A percentile compares a stretch with the other conserved stretches of the same genome.
Evolutionary conservation across 2,797 vertebrate genomes (phyloP).

Genomic region (Ceryle rudis): DNA sequence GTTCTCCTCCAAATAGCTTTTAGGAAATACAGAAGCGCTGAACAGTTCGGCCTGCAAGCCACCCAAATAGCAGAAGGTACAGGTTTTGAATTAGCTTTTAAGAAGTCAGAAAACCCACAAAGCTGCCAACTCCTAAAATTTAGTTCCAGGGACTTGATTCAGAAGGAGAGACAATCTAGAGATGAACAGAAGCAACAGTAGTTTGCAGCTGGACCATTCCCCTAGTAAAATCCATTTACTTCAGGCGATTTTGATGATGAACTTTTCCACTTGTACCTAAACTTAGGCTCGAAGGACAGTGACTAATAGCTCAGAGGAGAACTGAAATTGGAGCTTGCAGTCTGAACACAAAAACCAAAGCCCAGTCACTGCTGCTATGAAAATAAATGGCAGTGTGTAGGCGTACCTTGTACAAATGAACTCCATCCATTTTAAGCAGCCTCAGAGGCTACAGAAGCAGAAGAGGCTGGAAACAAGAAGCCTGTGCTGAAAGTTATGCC

Average conservation of each 20-base stretch:
- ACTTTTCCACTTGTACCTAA: neutral
- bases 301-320: neutral
- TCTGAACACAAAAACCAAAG: neutral
- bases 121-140: slow-evolving; percentile 9
- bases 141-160: neutral
- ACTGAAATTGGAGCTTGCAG: neutral
- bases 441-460: neutral
- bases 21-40: neutral
- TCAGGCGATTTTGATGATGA: neutral
- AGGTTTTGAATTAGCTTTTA: neutral
- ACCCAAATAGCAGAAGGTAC: neutral
- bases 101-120: neutral
- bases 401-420: neutral
- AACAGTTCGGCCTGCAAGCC: neutral
- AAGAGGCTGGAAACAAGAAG: neutral
- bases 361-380: neutral
- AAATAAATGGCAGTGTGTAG: slow-evolving; percentile 1
- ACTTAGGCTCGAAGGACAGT: neutral
- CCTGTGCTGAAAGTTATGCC: neutral
- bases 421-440: slow-evolving; percentile 19
- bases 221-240: neutral
- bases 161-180: neutral
- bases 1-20: neutral
- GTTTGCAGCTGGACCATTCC: neutral
- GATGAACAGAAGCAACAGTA: neutral